Conservation (phyloP, 2,888 invertebrate species). For the Marasmarcha lunaedactyla region DNA sequence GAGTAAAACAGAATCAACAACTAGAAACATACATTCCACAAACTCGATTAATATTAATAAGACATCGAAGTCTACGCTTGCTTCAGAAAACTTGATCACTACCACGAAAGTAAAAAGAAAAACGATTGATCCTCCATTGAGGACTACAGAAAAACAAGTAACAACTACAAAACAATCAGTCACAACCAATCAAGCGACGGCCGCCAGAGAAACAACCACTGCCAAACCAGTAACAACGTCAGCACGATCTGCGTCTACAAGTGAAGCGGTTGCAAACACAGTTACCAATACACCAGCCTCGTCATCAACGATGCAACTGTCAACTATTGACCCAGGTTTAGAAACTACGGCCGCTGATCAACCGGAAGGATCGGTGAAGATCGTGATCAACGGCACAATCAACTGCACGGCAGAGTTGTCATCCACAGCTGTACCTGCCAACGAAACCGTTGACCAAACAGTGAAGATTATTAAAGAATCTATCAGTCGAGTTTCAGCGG, state of each 20-base stretch:
- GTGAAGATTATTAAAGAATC: constrained; percentile 29
- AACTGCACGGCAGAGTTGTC: constrained; percentile 59
- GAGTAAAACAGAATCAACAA: constrained; percentile 31
- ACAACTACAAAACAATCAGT: constrained; percentile 17
- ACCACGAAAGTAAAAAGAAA: constrained; percentile 49
- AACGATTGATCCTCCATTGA: constrained; percentile 29
- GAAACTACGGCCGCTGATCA: constrained; percentile 32
- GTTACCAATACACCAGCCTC: constrained; percentile 2
- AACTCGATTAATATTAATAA: constrained; percentile 26
- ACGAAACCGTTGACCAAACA: constrained; percentile 25
- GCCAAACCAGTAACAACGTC: constrained; percentile 18
- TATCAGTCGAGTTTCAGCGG: constrained; percentile 34
- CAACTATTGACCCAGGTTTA: neutral
- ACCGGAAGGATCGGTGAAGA: constrained; percentile 42
- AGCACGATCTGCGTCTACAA: constrained; percentile 11
- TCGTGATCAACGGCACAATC: constrained; percentile 54
- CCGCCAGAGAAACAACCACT: neutral
- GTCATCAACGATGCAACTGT: neutral
- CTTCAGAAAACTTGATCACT: constrained; percentile 26
- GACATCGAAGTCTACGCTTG: constrained; percentile 22
- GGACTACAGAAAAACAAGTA: constrained; percentile 15
- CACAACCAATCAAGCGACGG: neutral
- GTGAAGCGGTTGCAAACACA: neutral
- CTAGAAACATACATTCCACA: constrained; percentile 22
- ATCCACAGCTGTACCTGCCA: constrained; percentile 28